Conservation (phyloP, 2,888 invertebrate species). For the Fragum whitleyi region DNA sequence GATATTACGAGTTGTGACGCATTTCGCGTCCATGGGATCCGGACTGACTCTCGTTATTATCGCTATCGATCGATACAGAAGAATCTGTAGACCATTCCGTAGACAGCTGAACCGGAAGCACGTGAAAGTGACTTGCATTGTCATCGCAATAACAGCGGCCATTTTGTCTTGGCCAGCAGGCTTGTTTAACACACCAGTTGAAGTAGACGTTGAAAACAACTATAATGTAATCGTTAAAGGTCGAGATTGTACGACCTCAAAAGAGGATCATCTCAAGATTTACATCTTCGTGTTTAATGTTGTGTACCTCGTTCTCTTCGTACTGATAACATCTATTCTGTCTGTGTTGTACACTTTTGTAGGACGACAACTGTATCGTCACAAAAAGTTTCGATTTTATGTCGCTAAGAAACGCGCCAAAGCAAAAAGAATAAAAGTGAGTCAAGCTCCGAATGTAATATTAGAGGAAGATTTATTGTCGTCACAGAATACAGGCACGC, state of each 20-base stretch:
- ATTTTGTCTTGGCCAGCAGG: conserved; percentile 62
- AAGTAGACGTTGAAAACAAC: conserved; percentile 29
- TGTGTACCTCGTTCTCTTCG: conserved; percentile 50
- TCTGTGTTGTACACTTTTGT: conserved; percentile 58
- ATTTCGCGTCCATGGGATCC: conserved; percentile 68
- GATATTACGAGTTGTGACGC: conserved; percentile 64
- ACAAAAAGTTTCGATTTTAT: conserved; percentile 58
- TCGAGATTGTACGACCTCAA: conserved; percentile 62
- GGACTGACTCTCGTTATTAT: conserved; percentile 71
- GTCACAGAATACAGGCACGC: not conserved
- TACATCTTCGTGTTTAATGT: conserved; percentile 55
- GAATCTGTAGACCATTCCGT: conserved; percentile 63
- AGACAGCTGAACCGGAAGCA: conserved; percentile 61
- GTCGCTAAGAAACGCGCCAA: conserved; percentile 42
- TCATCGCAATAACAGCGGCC: conserved; percentile 42
- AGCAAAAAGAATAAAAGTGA: conserved; percentile 32
- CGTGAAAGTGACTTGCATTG: conserved; percentile 59
- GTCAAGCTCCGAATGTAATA: conserved; percentile 5
- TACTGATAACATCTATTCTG: conserved; percentile 43
- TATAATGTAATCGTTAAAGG: conserved; percentile 35
- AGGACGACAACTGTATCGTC: conserved; percentile 50
- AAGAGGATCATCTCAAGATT: conserved; percentile 36
- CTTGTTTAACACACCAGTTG: conserved; percentile 57
- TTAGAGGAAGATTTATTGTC: conserved; percentile 4
- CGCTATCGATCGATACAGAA: conserved; percentile 68